phyloP scores from a whole-genome alignment of 2,113 vertebrate species.

The Cygnus buccinator region DNA sequence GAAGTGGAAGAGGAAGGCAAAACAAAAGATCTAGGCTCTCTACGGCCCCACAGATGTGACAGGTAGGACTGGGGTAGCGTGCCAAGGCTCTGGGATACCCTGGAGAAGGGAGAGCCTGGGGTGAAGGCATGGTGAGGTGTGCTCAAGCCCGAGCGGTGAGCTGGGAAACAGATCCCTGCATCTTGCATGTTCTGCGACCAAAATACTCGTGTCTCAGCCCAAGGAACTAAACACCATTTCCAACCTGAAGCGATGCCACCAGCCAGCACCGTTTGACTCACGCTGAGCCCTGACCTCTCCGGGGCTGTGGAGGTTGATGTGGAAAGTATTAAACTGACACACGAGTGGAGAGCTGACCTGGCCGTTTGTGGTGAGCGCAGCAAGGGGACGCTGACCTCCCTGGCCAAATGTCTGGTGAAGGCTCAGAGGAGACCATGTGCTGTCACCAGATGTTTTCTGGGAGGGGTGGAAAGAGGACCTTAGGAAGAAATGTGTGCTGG shows the following conservation, averaged over 20 bases:
- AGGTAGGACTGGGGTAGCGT: background rate
- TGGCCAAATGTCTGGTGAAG: background rate
- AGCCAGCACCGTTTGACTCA: background rate
- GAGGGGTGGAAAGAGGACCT: background rate
- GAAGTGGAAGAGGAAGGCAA: background rate
- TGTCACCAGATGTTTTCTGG: background rate
- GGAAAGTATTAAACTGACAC: background rate
- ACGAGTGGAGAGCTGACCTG: background rate
- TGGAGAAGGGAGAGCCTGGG: background rate
- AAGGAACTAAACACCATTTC: background rate
- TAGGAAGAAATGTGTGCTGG: accelerated
- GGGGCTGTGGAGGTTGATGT: background rate
- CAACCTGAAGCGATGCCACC: background rate
- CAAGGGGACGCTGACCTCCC: background rate
- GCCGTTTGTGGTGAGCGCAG: background rate
- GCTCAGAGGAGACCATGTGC: background rate
- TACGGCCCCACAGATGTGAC: background rate
- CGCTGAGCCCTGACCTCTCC: background rate
- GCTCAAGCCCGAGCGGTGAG: background rate
- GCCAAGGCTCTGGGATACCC: background rate
- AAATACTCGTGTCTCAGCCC: background rate
- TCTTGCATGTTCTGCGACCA: background rate
- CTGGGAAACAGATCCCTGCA: background rate
- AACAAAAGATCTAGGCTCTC: background rate
- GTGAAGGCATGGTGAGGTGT: background rate